Conservation (phyloP, 2,113 vertebrate species). For the Ahaetulla prasina region DNA sequence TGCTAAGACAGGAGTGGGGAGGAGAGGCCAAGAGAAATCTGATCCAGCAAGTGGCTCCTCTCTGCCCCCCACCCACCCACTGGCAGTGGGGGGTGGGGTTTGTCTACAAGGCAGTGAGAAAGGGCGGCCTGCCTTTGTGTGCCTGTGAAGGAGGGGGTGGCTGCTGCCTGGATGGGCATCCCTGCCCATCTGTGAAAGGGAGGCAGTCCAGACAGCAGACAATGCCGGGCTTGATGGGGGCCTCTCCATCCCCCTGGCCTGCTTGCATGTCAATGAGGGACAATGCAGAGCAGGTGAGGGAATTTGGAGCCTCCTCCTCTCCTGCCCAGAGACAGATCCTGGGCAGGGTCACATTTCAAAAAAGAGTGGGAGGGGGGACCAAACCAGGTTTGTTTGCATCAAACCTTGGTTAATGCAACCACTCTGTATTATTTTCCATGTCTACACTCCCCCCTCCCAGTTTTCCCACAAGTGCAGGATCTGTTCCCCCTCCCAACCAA, state of each 20-base stretch:
- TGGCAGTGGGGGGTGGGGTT: too few relatives aligned
- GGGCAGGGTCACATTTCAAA: neutral
- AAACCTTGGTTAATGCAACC: neutral
- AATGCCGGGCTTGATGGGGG: neutral
- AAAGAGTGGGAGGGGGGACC: neutral
- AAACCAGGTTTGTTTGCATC: neutral
- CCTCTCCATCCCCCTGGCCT: neutral
- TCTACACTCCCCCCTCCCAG: neutral
- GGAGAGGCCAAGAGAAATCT: neutral
- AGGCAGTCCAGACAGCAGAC: neutral
- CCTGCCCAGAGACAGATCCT: neutral
- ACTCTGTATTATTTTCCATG: neutral
- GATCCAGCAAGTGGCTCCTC: neutral
- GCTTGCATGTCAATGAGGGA: slow-evolving; percentile 9
- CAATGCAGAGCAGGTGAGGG: neutral
- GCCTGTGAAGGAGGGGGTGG: neutral
- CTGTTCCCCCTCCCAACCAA: too few relatives aligned
- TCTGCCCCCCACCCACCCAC: neutral
- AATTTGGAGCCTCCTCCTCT: neutral
- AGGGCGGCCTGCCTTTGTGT: neutral
- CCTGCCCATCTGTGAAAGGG: neutral
- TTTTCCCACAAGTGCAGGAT: neutral
- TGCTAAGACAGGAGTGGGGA: neutral
- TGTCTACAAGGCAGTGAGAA: neutral
- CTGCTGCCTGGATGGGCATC: neutral